Evolutionary conservation across 2,113 vertebrate species (phyloP), one percentile per base, ranked within the genome.

Genomic region (Peucedramus taeniatus): DNA sequence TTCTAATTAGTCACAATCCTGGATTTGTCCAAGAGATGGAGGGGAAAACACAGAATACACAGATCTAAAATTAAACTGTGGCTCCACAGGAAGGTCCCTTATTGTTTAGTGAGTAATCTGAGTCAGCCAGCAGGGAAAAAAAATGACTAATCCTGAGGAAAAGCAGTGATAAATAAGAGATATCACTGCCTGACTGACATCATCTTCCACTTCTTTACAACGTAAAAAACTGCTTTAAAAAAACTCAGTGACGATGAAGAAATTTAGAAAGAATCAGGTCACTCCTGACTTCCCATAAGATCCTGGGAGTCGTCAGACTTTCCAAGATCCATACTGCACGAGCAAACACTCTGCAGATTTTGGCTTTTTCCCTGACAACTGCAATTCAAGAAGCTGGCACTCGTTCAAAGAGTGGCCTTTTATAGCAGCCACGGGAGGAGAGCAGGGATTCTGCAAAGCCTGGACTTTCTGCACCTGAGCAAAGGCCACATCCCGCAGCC

Each of bases 351-450:
- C 87, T n/a, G 83, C 39, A 44, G 71, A 69, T 78, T 96, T 83
- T 83, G 92, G 85, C 92, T 83, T 60, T 81, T 93, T 83, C 94
- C 82, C 90, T 92, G 94, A 85, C 93, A 96, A 90, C 91, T 77
- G 89, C 54, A 94, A 86, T 59, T 71, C 57, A 90, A 90, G 44
- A 9, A 77, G 47, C 27, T 97, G 94, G 93, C 96, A 90, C 51
- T 7, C 4, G 2, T 80, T 93, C 95, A 95, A 95, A 61, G 30
- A 42, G 10, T 4, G 71, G 45, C 84, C 84, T 95, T 93, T 91
- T 80, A 80, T 26, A 96, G 93, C 9, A 74, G 7, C 64, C 77
- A 60, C 47, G 8, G 11, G 64, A 74, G 60, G 76, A 78, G 60
- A 89, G 40, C 7, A 91, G 77, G 4, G 80, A 77, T 86, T 51